Conservation (phyloP, 2,113 vertebrate genomes). For the Ameiurus melas region DNA sequence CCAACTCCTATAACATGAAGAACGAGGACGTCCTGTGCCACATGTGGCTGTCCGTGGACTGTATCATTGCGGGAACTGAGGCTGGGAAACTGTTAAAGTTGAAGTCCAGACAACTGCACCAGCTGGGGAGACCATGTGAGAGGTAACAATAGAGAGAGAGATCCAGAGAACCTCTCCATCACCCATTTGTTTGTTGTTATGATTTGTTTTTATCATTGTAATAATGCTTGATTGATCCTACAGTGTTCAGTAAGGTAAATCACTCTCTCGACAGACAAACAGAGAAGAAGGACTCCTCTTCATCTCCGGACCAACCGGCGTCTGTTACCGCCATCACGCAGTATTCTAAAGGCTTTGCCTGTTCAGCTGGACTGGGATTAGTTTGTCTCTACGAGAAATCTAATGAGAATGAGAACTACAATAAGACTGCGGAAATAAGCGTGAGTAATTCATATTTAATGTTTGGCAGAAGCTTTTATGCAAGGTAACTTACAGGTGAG, state of each 20-base stretch:
- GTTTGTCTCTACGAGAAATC: slow-evolving; percentile 84
- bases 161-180: background rate
- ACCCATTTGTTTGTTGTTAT: background rate
- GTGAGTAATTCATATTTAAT: slow-evolving; percentile 63
- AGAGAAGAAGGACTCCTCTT: slow-evolving; percentile 49
- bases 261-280: slow-evolving; percentile 50
- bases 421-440: slow-evolving; percentile 79
- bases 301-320: slow-evolving; percentile 25
- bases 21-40: slow-evolving; percentile 83
- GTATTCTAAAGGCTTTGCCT: slow-evolving; percentile 90
- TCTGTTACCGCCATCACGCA: slow-evolving; percentile 76
- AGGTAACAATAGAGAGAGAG: slow-evolving; percentile 9
- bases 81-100: slow-evolving; percentile 81
- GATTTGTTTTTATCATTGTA: background rate
- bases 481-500: background rate
- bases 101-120: slow-evolving; percentile 77
- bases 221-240: background rate
- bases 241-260: background rate
- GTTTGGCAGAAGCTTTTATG: background rate
- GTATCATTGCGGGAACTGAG: slow-evolving; percentile 83
- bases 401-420: slow-evolving; percentile 75
- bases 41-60: slow-evolving; percentile 80
- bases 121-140: background rate
- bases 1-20: slow-evolving; percentile 78
- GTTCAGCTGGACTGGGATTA: slow-evolving; percentile 79